phyloP scores from a whole-genome alignment of 2,797 vertebrate species.

The Anguilla megastoma region DNA sequence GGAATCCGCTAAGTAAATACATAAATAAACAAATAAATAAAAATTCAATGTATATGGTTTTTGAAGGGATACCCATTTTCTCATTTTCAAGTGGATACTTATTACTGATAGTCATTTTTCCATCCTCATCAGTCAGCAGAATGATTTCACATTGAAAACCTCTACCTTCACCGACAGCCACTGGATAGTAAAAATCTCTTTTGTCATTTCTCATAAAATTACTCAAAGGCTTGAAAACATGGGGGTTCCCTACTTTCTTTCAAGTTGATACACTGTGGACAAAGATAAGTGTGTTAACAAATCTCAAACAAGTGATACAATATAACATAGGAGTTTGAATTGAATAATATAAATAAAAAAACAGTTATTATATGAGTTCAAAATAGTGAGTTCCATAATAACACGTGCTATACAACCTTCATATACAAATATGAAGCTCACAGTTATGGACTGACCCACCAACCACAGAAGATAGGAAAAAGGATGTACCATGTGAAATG shows the following conservation, averaged over 20 bases:
- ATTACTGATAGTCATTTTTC: background rate
- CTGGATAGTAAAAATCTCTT: background rate
- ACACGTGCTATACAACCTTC: too few relatives aligned
- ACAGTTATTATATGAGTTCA: background rate
- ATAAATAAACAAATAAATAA: background rate
- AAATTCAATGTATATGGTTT: background rate
- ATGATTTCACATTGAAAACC: background rate
- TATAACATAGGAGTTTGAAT: background rate
- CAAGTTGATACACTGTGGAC: background rate
- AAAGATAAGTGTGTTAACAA: background rate
- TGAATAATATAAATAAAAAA: conserved; percentile 17
- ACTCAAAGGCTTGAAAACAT: background rate
- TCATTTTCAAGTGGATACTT: background rate
- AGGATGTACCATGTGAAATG: too few relatives aligned
- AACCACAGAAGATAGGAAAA: too few relatives aligned
- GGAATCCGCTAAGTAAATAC: background rate
- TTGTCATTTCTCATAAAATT: background rate
- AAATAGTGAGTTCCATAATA: conserved; percentile 5
- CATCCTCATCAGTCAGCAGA: background rate
- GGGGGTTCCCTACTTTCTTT: background rate
- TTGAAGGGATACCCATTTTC: too few relatives aligned
- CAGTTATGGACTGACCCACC: too few relatives aligned
- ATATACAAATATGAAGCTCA: background rate
- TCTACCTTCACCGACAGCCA: background rate
- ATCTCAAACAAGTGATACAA: background rate